These are phyloP conservation scores for Saimiri boliviensis DNA, from an alignment of 2,113 vertebrate genomes.

Conservation along the genomic window DNA sequence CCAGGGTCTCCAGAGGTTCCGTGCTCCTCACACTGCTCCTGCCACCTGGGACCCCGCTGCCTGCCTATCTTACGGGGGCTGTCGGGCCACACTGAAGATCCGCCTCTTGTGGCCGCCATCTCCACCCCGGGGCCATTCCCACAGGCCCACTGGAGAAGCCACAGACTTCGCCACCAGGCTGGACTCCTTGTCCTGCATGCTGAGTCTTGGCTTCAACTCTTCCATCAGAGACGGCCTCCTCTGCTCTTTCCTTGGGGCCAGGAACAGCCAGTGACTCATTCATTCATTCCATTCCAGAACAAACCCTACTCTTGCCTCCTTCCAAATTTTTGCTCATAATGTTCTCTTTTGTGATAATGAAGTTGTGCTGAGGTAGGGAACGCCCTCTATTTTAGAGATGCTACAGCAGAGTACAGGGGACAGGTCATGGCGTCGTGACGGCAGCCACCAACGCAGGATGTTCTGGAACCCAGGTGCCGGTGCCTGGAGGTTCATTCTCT, in stretches of 20 bases:
- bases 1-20: rapidly evolving
- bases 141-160: neutral
- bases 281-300: slow-evolving; percentile 11
- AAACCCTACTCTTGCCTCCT: neutral
- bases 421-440: neutral
- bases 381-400: neutral
- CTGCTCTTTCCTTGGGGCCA: neutral
- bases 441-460: neutral
- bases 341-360: slow-evolving; percentile 57
- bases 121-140: neutral
- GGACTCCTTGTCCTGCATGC: rapidly evolving
- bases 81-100: too few relatives aligned
- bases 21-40: neutral
- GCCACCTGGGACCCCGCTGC: neutral
- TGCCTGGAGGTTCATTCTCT: neutral
- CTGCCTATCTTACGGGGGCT: neutral
- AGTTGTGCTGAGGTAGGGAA: neutral
- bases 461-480: neutral
- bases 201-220: neutral
- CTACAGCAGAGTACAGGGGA: neutral
- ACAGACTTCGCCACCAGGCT: too few relatives aligned
- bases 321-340: slow-evolving; percentile 21
- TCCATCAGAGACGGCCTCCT: neutral
- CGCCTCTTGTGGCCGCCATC: neutral
- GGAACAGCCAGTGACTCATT: neutral